Conservation (phyloP, 2,113 vertebrate genomes). For the Brachionichthys hirsutus region DNA sequence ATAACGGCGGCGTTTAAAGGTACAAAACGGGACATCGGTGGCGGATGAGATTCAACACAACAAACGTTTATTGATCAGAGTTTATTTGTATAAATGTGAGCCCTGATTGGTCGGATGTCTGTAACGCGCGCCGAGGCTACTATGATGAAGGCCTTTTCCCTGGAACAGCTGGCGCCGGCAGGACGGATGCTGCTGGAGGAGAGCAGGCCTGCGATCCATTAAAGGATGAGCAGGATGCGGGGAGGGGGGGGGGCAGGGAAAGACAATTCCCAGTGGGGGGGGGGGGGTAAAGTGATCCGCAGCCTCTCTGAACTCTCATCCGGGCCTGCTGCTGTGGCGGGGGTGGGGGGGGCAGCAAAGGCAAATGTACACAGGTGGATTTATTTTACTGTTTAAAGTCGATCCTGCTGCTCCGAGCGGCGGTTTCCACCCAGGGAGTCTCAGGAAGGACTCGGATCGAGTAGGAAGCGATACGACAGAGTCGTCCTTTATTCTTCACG, state of each 20-base stretch:
- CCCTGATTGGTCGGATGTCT: not conserved
- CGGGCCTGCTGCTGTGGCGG: slow-evolving; percentile 25
- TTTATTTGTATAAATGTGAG: not conserved
- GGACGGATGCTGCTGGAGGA: slow-evolving; percentile 59
- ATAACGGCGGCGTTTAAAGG: no score
- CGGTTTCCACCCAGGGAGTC: no score
- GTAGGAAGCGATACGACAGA: no score
- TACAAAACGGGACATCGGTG: no score
- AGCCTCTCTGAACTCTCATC: no score
- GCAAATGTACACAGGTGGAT: no score
- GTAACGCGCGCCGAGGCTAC: slow-evolving; percentile 3
- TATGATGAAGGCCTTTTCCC: slow-evolving; percentile 35
- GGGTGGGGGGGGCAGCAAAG: slow-evolving; percentile 45
- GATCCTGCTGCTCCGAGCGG: no score
- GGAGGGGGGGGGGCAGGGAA: not conserved
- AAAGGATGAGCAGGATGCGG: slow-evolving; percentile 33
- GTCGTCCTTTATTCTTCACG: no score
- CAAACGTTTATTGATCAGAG: no score
- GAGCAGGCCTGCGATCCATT: slow-evolving; percentile 44
- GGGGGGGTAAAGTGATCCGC: not conserved
- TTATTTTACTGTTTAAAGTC: no score
- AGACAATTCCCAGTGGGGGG: slow-evolving; percentile 17
- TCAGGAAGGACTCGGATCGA: no score
- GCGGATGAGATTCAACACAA: no score
- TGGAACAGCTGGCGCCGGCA: slow-evolving; percentile 31